These are phyloP conservation scores for Poeciliopsis retropinna DNA, from an alignment of 2,113 vertebrate genomes.

Conservation along the genomic window DNA sequence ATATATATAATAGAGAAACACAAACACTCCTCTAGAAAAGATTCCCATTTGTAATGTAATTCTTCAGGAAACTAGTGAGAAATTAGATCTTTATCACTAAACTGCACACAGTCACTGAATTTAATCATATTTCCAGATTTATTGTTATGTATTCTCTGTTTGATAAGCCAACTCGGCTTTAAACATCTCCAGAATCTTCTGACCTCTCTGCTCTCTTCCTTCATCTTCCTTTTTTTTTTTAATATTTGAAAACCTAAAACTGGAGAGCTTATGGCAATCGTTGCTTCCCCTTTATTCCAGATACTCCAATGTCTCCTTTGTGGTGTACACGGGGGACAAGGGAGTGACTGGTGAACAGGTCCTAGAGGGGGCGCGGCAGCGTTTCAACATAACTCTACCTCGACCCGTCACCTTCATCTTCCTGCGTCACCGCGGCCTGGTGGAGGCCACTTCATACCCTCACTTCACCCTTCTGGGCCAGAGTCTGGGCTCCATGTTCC, in stretches of 20 bases:
- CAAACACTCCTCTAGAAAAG: too few relatives aligned
- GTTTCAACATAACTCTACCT: conserved; percentile 88
- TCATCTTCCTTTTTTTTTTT: too few relatives aligned
- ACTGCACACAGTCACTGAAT: too few relatives aligned
- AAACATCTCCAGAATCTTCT: too few relatives aligned
- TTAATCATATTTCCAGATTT: too few relatives aligned
- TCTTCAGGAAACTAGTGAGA: too few relatives aligned
- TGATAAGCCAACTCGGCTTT: too few relatives aligned
- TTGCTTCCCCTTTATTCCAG: conserved; percentile 60
- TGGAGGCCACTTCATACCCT: conserved; percentile 88
- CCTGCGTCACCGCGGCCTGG: conserved; percentile 84
- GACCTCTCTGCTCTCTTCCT: too few relatives aligned
- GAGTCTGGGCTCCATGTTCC: conserved; percentile 89
- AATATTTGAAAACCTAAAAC: not conserved
- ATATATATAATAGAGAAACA: too few relatives aligned
- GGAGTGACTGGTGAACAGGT: conserved; percentile 85
- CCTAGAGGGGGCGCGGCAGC: conserved; percentile 83
- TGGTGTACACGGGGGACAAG: conserved; percentile 90
- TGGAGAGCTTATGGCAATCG: not conserved
- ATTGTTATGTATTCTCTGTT: too few relatives aligned
- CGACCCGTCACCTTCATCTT: conserved; percentile 88
- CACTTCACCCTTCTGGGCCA: conserved; percentile 93
- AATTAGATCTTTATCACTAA: too few relatives aligned
- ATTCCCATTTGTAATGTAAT: too few relatives aligned
- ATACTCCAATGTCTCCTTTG: conserved; percentile 80